A percentile compares a stretch with the other conserved stretches of the same genome.
Evolutionary conservation across 2,797 vertebrate genomes (phyloP).

Genomic region (Uromys caudimaculatus): DNA sequence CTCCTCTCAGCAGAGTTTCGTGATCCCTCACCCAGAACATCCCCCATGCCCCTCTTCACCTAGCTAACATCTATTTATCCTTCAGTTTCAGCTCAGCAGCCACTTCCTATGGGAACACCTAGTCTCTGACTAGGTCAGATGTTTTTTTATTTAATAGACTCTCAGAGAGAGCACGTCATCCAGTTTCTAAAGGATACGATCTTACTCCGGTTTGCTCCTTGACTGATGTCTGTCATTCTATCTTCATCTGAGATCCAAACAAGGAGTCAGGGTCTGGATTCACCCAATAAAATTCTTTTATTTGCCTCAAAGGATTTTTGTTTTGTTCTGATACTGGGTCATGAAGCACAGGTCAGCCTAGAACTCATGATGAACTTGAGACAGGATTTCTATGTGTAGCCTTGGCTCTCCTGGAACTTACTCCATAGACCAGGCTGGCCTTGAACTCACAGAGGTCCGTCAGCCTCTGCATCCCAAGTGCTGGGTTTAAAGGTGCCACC

Average conservation of each 20-base stretch:
- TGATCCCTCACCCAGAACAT: not conserved
- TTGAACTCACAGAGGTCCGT: not conserved
- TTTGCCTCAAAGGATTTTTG: not conserved
- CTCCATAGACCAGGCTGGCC: not conserved
- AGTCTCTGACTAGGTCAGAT: slow-evolving; percentile 19
- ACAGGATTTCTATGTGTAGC: not conserved
- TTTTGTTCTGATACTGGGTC: not conserved
- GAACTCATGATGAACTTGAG: not conserved
- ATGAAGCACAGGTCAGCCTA: not conserved
- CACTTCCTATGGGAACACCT: slow-evolving; percentile 25
- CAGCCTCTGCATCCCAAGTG: no score
- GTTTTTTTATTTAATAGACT: not conserved
- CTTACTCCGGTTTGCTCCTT: not conserved
- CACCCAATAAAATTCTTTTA: not conserved
- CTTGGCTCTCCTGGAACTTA: not conserved
- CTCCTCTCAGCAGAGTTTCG: not conserved
- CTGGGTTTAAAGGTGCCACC: not conserved
- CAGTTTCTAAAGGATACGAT: not conserved
- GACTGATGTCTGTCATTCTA: not conserved
- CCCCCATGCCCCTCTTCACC: not conserved
- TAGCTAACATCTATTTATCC: not conserved
- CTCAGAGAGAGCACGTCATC: not conserved
- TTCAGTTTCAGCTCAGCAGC: slow-evolving; percentile 7
- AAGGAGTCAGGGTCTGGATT: not conserved
- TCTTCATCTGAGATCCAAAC: slow-evolving; percentile 1